A percentile compares a stretch with the other conserved stretches of the same genome.
phyloP scores from a whole-genome alignment of 1,140 invertebrate genomes.

The Orchestia grillus region DNA sequence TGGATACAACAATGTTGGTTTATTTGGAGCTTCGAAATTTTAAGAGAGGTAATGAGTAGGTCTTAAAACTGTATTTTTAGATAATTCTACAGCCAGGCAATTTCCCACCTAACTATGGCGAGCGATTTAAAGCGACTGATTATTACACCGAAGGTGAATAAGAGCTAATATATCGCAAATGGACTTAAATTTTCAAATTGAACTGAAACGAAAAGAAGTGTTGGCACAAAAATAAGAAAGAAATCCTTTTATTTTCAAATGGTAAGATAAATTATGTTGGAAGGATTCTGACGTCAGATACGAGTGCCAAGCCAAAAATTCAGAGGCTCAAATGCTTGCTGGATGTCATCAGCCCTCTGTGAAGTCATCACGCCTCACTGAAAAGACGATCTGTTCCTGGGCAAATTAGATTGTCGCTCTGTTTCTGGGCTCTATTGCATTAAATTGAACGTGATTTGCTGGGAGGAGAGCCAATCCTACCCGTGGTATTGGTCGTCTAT shows the following conservation, averaged over 20 bases:
- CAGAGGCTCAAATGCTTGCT: background rate
- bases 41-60: no score
- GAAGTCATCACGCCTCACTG: background rate
- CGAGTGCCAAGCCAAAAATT: background rate
- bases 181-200: background rate
- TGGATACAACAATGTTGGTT: no score
- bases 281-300: background rate
- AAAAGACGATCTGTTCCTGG: background rate
- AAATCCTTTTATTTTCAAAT: background rate
- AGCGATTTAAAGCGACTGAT: no score
- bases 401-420: background rate
- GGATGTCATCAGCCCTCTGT: background rate
- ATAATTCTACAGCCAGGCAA: no score
- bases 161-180: no score
- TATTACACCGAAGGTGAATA: no score
- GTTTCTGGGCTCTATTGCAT: background rate
- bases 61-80: no score
- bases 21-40: no score
- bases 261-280: background rate
- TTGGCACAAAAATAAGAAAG: background rate
- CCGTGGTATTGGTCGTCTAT: background rate
- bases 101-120: no score
- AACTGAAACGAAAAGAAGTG: background rate
- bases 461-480: background rate
- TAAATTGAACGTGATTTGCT: constrained; percentile 9